Evolutionary conservation across 2,113 vertebrate genomes (phyloP).

Genomic region (Miniopterus natalensis): DNA sequence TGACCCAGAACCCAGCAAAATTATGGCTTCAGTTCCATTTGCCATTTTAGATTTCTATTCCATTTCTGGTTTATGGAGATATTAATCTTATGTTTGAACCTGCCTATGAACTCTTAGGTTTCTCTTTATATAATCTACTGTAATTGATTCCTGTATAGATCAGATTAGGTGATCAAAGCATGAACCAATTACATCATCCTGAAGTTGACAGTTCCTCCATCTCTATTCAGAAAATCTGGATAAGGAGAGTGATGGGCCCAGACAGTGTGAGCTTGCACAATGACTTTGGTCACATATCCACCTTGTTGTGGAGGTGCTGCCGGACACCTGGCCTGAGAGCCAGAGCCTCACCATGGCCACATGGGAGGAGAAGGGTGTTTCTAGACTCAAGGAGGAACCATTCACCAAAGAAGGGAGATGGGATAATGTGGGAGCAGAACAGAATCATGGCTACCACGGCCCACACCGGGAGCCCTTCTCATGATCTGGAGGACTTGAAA

Average conservation of each 20-base stretch:
- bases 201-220: neutral
- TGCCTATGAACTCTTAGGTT: neutral
- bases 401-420: neutral
- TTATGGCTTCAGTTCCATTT: neutral
- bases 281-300: neutral
- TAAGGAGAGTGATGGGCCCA: neutral
- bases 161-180: neutral
- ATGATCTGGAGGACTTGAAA: neutral
- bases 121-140: neutral
- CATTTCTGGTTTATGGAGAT: neutral
- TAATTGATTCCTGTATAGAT: neutral
- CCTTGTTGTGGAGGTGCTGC: neutral
- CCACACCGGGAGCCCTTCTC: neutral
- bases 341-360: neutral
- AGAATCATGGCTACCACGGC: neutral
- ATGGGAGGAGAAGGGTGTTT: neutral
- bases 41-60: conserved; percentile 42
- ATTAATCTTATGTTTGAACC: conserved; percentile 42
- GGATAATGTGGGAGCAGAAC: neutral
- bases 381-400: neutral
- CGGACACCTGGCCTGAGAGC: neutral
- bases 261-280: neutral
- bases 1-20: neutral
- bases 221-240: neutral
- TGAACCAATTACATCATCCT: neutral